These are phyloP conservation scores for Drosophila melanocephala DNA, from an alignment of 2,888 invertebrate genomes.

Conservation along the genomic window DNA sequence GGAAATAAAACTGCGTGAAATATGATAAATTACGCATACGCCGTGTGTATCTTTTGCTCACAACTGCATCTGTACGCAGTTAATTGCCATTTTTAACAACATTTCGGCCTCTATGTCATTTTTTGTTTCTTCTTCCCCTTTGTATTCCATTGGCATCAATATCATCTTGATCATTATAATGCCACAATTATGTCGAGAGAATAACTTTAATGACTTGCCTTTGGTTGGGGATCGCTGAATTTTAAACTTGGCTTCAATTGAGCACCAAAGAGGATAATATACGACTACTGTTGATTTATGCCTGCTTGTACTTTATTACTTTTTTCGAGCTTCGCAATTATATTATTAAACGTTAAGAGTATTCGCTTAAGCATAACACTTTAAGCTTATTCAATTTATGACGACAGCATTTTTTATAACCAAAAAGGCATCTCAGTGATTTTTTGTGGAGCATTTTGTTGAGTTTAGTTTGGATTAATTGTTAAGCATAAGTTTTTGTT, in stretches of 20 bases:
- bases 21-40: constrained; percentile 78
- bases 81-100: constrained; percentile 72
- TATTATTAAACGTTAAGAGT: neutral
- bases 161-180: constrained; percentile 43
- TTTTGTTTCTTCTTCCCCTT: constrained; percentile 2
- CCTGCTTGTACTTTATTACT: neutral
- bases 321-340: neutral
- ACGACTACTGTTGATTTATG: neutral
- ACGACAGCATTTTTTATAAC: neutral
- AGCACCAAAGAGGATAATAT: neutral
- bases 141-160: constrained; percentile 20
- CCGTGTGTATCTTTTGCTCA: constrained; percentile 23
- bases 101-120: constrained; percentile 37
- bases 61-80: constrained; percentile 46
- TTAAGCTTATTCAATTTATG: neutral
- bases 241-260: constrained; percentile 3
- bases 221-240: constrained; percentile 17
- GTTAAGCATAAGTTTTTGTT: neutral
- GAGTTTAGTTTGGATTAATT: neutral
- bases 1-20: constrained; percentile 67
- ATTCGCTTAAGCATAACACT: neutral
- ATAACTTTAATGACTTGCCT: constrained; percentile 52
- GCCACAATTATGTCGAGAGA: constrained; percentile 46
- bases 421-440: too few relatives aligned
- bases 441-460: neutral